Percentiles rank a stretch among this genome's conserved stretches.
phyloP scores from a whole-genome alignment of 2,113 vertebrate genomes.

The Rousettus leschenaultii region DNA sequence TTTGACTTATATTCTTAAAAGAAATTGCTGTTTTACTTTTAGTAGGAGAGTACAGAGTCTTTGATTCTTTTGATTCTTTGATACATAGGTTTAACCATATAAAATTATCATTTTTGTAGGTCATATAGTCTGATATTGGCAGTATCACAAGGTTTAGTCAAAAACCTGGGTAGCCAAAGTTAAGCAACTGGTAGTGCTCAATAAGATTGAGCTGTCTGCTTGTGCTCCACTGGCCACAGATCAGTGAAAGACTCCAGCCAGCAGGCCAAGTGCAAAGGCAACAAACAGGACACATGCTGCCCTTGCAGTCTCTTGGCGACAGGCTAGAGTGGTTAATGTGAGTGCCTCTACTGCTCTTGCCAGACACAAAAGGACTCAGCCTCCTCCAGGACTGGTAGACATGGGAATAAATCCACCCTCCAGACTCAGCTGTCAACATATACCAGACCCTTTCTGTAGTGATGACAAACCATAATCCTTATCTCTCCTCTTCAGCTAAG shows the following conservation, averaged over 20 bases:
- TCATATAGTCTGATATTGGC: background rate
- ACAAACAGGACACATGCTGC: background rate
- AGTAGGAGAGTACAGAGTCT: background rate
- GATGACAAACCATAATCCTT: background rate
- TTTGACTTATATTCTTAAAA: background rate
- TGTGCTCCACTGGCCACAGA: background rate
- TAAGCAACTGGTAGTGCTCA: background rate
- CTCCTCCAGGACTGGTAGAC: background rate
- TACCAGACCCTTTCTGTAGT: background rate
- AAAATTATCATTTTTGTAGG: background rate
- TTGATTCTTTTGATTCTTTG: constrained; percentile 1
- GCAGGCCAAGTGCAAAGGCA: background rate
- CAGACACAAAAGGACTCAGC: background rate
- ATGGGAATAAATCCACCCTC: background rate
- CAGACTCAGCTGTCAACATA: background rate
- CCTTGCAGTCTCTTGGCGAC: background rate
- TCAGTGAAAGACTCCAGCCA: background rate
- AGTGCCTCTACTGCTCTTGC: background rate
- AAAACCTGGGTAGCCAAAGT: background rate
- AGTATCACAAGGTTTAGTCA: background rate
- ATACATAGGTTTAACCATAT: background rate
- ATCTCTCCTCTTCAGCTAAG: constrained; percentile 11
- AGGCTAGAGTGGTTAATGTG: background rate
- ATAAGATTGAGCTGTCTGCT: background rate
- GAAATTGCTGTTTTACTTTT: background rate